Conservation (phyloP, 2,113 vertebrate species). For the Amphiprion percula region DNA sequence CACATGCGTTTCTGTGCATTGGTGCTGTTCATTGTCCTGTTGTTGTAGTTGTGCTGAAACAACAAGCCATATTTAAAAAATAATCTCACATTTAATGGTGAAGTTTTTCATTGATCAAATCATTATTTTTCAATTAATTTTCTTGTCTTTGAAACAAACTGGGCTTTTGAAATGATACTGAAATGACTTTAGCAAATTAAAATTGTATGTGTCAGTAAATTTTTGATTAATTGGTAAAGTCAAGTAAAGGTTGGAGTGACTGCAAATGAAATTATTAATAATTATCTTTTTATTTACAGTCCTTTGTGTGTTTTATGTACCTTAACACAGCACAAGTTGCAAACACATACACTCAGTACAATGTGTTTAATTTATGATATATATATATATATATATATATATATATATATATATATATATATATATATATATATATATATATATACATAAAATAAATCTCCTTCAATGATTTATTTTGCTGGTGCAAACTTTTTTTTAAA, state of each 20-base stretch:
- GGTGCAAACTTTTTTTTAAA: not conserved
- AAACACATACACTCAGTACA: not conserved
- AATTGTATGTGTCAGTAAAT: no score
- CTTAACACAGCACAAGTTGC: not conserved
- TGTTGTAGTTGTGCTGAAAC: not conserved
- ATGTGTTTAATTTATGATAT: not conserved
- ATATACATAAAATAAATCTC: not conserved
- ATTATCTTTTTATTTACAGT: not conserved
- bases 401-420: not conserved
- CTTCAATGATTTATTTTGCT: not conserved
- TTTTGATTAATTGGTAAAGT: no score
- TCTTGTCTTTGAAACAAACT: no score
- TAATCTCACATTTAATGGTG: no score
- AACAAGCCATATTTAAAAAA: no score
- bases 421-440: not conserved
- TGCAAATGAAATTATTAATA: no score
- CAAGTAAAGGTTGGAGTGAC: no score
- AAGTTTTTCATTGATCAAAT: no score
- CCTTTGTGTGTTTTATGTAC: not conserved
- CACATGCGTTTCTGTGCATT: not conserved
- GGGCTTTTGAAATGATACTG: no score
- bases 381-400: not conserved
- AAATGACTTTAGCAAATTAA: no score
- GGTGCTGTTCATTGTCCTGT: conserved; percentile 14
- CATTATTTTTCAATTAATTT: not conserved